Base-by-base conservation (phyloP, 2,888 invertebrate species). In the Meiosimyza platycephala region DNA sequence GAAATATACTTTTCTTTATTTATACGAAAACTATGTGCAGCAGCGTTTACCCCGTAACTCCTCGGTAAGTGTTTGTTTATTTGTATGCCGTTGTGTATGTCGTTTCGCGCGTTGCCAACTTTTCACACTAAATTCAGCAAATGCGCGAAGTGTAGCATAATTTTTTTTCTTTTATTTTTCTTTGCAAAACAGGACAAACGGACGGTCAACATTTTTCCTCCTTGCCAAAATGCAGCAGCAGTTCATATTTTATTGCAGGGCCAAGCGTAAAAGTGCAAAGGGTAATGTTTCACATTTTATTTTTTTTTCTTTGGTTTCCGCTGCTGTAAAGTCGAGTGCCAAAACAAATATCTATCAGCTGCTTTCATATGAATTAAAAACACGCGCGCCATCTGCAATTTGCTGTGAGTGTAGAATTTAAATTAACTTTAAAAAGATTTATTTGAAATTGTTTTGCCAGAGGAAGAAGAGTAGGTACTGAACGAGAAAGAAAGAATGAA, bases 301-400 rank as follows among this genome's bases (percentile, higher is more conserved):
- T 60, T 60, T 60, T 40, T 62, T 62, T 40, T 47, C 2, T n/a
- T 62, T 28, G 28, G 28, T 33, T 55, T 16, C n/a, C n/a, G 1
- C 18, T 66, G n/a, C 28, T 65, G 59, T 1, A 9, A 33, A 33
- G 51, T 33, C 33, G 65, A 50, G 59, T 81, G 78, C 77, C 77
- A 79, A 77, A 78, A 75, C 75, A 78, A 78, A 78, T 77, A 78
- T 79, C 78, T 78, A 79, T 78, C 76, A 78, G 74, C 72, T 73
- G 62, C 65, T 76, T 72, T 66, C 73, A 76, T 78, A 78, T 78
- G 79, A 78, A 78, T 78, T 78, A 79, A 78, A 78, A 78, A 79
- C 77, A 79, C 74, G 75, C 59, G 73, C 75, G 74, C 76, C 78
- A 76, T 75, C 77, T 76, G 76, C 74, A 47, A 52, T 33, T 69